phyloP scores from a whole-genome alignment of 2,888 invertebrate species.

The Amphipoea oculea region DNA sequence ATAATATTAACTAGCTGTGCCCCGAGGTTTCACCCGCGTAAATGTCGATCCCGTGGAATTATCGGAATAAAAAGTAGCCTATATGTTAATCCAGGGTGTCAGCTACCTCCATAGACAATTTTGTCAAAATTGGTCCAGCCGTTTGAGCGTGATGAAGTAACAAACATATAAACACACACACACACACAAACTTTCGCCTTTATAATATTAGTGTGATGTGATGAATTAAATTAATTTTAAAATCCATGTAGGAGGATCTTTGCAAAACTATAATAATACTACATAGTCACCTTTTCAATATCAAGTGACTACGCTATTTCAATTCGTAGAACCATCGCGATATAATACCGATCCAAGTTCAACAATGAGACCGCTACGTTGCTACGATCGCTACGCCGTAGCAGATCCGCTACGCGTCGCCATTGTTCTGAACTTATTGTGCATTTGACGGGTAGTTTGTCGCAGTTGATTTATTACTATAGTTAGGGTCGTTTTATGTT shows the following conservation, averaged over 20 bases:
- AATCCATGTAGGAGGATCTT: background rate
- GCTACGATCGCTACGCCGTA: slow-evolving; percentile 52
- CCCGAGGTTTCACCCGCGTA: too few species aligned
- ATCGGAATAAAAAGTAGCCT: too few species aligned
- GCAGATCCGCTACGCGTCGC: slow-evolving; percentile 41
- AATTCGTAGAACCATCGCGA: background rate
- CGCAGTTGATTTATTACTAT: slow-evolving; percentile 45
- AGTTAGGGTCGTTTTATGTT: slow-evolving; percentile 3
- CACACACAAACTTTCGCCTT: too few species aligned
- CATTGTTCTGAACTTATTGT: slow-evolving; percentile 53
- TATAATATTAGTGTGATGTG: too few species aligned
- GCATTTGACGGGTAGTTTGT: slow-evolving; percentile 52
- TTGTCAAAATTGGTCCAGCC: too few species aligned
- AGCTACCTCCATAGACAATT: too few species aligned
- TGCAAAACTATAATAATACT: slow-evolving; percentile 1
- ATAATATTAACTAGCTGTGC: too few species aligned
- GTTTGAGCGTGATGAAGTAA: too few species aligned
- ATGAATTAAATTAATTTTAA: background rate
- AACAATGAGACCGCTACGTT: slow-evolving; percentile 46
- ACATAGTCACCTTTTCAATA: slow-evolving; percentile 21
- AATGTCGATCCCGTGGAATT: too few species aligned
- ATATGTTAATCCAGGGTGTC: too few species aligned
- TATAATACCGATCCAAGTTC: slow-evolving; percentile 25
- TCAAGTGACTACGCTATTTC: slow-evolving; percentile 8
- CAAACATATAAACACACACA: too few species aligned